phyloP scores from a whole-genome alignment of 2,888 invertebrate genomes.

The Drosophila emarginata region DNA sequence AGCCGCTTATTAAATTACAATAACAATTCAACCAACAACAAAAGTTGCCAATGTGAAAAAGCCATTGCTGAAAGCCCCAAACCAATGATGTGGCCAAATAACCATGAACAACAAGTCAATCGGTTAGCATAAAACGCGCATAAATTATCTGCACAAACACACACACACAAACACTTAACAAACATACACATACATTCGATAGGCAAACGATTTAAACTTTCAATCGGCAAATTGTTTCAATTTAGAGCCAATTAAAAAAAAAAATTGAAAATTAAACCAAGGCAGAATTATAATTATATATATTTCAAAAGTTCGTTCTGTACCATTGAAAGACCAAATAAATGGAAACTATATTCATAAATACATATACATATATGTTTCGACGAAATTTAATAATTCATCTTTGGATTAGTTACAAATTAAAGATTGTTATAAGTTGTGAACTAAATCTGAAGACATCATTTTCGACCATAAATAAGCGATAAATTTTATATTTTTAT shows the following conservation, averaged over 20 bases:
- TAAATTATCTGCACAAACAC: conserved; percentile 54
- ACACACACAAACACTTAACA: not conserved
- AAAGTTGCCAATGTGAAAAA: conserved; percentile 28
- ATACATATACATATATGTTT: no score
- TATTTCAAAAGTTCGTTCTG: no score
- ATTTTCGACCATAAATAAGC: no score
- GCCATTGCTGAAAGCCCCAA: conserved; percentile 13
- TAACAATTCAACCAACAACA: conserved; percentile 56
- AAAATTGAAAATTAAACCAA: not conserved
- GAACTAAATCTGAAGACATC: no score
- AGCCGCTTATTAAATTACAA: conserved; percentile 79
- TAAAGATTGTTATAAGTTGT: no score
- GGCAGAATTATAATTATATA: not conserved
- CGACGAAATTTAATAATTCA: no score
- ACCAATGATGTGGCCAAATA: conserved; percentile 33
- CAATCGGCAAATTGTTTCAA: not conserved
- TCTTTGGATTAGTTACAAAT: no score
- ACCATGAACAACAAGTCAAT: conserved; percentile 45
- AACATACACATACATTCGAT: not conserved
- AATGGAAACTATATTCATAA: no score
- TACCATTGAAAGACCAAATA: no score
- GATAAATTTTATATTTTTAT: no score
- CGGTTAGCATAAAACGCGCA: conserved; percentile 57
- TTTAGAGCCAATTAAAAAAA: not conserved
- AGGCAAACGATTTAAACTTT: conserved; percentile 8